Evolutionary conservation across 2,113 vertebrate species (phyloP), one percentile per base, ranked within the genome.

Genomic region (Laterallus jamaicensis): DNA sequence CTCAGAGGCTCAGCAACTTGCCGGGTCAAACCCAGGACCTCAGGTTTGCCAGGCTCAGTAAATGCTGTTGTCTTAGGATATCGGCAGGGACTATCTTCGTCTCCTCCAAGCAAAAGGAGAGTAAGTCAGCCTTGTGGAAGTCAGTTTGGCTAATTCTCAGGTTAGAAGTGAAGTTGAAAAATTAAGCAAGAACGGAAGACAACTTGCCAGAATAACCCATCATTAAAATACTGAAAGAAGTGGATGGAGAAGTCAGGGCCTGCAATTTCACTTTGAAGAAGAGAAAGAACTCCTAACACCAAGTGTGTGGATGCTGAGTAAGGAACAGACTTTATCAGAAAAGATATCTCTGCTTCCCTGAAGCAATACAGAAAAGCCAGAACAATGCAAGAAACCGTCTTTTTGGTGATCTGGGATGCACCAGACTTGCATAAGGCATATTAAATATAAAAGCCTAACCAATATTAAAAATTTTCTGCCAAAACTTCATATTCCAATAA

Each of bases 21-120:
- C 31, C 32, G 58, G 76, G 64, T 56, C 69, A 95, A 96, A 96
- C 32, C 66, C n/a, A 93, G 90, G 90, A 86, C 15, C 39, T 42
- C 58, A 55, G 71, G 52, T 93, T 60, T 80, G 64, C 56, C 85
- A 94, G 86, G 39, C 29, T 81, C 73, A 39, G 25, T 83, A 78
- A 86, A 62, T n/a, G 42, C 25, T 42, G 39, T 6, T 37, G 17
- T 26, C 47, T 76, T 69, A 35, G 1, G 47, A 9, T 15, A 75
- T 4, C 52, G 3, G 2, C 28, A 80, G 55, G 28, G 11, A 79
- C 50, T 25, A 75, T 15, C 35, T 17, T 70, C 50, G 73, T 10
- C 26, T 26, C 44, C 66, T 91, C 58, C 71, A 88, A 85, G 63
- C 29, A 82, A 85, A 92, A 58, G 14, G 5, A 79, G 6, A 60